A percentile compares a stretch with the other conserved stretches of the same genome.
Evolutionary conservation across 1,140 invertebrate genomes (phyloP).

Genomic region (Drosophila elegans): DNA sequence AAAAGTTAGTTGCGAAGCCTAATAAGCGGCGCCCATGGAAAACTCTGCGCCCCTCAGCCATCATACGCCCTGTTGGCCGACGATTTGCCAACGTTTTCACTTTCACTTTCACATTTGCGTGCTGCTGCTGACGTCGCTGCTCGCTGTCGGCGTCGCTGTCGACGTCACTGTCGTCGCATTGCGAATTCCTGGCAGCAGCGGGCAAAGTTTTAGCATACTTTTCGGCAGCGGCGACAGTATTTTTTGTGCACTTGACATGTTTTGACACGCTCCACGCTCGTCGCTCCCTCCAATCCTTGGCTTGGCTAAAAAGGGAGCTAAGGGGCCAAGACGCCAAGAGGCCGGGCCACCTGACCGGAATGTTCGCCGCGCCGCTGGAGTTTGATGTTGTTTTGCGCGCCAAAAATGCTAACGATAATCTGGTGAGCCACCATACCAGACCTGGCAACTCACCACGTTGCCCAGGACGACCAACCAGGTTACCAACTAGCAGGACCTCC

Average conservation of each 20-base stretch:
- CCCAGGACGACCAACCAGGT: conserved; percentile 23
- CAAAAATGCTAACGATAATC: conserved; percentile 67
- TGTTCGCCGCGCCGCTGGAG: conserved; percentile 67
- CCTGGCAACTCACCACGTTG: conserved; percentile 68
- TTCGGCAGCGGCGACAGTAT: conserved; percentile 74
- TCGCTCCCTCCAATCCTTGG: conserved; percentile 7
- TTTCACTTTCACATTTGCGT: conserved; percentile 61
- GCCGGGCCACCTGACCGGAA: conserved; percentile 4
- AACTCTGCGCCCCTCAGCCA: background rate
- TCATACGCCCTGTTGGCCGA: conserved; percentile 55
- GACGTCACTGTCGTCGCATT: conserved; percentile 60
- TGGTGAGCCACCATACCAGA: conserved; percentile 56
- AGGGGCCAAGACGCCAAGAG: background rate
- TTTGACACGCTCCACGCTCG: conserved; percentile 67
- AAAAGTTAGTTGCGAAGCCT: conserved; percentile 49
- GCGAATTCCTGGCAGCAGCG: conserved; percentile 62
- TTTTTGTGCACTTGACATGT: conserved; percentile 81
- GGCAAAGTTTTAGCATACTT: conserved; percentile 72
- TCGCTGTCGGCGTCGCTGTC: conserved; percentile 4
- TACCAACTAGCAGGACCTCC: conserved; percentile 20
- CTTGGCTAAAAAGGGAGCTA: background rate
- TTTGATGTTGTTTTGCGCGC: conserved; percentile 75
- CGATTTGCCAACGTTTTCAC: conserved; percentile 67
- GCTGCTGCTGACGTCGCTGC: conserved; percentile 23
- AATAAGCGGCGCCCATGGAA: conserved; percentile 39